These are phyloP conservation scores for Gadus macrocephalus DNA, from an alignment of 2,113 vertebrate genomes.

Conservation along the genomic window DNA sequence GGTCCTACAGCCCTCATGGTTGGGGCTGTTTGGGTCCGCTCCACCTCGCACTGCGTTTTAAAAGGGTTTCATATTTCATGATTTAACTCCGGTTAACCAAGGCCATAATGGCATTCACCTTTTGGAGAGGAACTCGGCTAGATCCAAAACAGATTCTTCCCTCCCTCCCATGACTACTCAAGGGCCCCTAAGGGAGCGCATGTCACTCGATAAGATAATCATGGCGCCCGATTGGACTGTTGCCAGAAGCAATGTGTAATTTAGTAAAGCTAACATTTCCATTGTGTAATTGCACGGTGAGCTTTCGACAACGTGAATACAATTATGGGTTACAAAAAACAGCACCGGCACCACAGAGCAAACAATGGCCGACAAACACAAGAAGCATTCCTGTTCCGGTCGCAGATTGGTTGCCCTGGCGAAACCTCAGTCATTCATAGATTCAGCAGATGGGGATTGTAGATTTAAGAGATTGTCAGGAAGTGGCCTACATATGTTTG, in stretches of 20 bases:
- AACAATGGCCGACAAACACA: slow-evolving; percentile 13
- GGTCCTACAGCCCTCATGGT: no score
- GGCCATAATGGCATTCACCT: slow-evolving; percentile 39
- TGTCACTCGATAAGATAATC: slow-evolving; percentile 57
- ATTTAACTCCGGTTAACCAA: slow-evolving; percentile 46
- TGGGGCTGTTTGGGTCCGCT: not conserved
- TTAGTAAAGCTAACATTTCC: slow-evolving; percentile 47
- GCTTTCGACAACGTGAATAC: slow-evolving; percentile 16
- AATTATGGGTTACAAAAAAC: slow-evolving; percentile 26
- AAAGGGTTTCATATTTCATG: slow-evolving; percentile 46
- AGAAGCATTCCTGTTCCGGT: slow-evolving; percentile 29
- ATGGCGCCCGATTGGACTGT: slow-evolving; percentile 34
- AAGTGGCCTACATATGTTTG: no score
- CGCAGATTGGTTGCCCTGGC: slow-evolving; percentile 24
- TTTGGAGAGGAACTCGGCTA: slow-evolving; percentile 33
- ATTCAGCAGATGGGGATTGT: no score
- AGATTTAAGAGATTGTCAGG: no score
- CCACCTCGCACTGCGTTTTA: slow-evolving; percentile 23
- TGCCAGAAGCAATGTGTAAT: slow-evolving; percentile 35
- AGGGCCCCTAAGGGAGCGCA: slow-evolving; percentile 47
- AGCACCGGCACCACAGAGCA: not conserved
- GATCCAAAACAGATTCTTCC: slow-evolving; percentile 37
- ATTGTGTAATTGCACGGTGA: slow-evolving; percentile 35
- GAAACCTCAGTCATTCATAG: slow-evolving; percentile 7
- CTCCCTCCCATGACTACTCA: slow-evolving; percentile 20